Evolutionary conservation across 1,140 invertebrate genomes (phyloP), one percentile per base, ranked within the genome.

Genomic region (Zaprionus africanus): DNA sequence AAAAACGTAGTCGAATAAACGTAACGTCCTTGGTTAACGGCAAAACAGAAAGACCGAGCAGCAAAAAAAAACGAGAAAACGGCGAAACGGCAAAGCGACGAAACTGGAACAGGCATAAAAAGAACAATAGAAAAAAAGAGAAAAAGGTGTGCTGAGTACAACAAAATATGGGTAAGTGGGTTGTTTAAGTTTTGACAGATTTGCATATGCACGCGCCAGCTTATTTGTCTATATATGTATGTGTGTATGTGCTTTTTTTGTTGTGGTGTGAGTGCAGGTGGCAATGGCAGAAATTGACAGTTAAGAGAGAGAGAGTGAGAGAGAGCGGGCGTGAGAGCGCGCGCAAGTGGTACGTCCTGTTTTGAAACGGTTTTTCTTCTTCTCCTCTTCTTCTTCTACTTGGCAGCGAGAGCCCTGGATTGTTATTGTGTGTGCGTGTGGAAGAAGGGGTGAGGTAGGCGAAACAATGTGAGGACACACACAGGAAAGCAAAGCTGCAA

Each of bases 91-190:
- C 49, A 57, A 72, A 73, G 61, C 70, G 70, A 58, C 70, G 62
- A 72, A 77, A 77, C 75, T 66, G 66, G 69, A 67, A 67, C 69
- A 73, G 69, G 49, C 70, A 38, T 71, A 62, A 72, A 72, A 77
- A 77, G 69, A 66, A 67, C 70, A 67, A 77, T 76, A 71, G 13
- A 24, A 66, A 58, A 22, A 43, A 58, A 46, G 13, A 46, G 58
- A 41, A 60, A 78, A 86, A 61, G 79, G 76, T 82, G 83, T 77
- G 79, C 79, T 72, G 51, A n/a, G 41, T 43, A 51, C 31, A 59
- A 71, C 26, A 79, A 80, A 88, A 82, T 79, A 87, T 87, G 83
- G 83, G 83, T 87, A 87, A 87, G 83, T 87, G 74, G 63, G 83
- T 56, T 76, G 68, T 76, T 72, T 76, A 63, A 65, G 57, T 56